These are phyloP conservation scores for Idaea aversata DNA, from an alignment of 2,888 invertebrate genomes.

Conservation along the genomic window DNA sequence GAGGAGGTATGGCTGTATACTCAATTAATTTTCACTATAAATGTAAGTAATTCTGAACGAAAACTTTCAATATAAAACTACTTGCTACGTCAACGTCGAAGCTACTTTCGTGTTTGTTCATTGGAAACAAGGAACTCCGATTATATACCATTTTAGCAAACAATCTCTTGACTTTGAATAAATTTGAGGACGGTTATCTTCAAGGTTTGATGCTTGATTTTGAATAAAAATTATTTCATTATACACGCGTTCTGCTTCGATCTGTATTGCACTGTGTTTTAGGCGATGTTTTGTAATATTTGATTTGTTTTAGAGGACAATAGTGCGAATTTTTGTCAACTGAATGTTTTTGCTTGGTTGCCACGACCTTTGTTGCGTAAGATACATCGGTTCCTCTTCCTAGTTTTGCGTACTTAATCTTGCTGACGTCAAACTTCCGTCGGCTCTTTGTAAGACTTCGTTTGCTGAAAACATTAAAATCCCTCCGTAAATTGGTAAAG, in stretches of 20 bases:
- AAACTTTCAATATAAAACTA: background rate
- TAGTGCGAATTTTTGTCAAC: conserved; percentile 49
- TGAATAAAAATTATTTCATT: conserved; percentile 9
- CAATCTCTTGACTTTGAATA: conserved; percentile 16
- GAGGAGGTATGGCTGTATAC: no score
- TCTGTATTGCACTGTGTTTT: conserved; percentile 14
- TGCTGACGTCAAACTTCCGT: conserved; percentile 54
- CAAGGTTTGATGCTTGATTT: conserved; percentile 13
- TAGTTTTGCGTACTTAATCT: conserved; percentile 50
- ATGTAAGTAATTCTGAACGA: background rate
- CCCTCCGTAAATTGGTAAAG: background rate
- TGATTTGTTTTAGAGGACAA: conserved; percentile 27
- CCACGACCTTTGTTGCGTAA: conserved; percentile 63
- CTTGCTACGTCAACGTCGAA: background rate
- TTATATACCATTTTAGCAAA: conserved; percentile 2
- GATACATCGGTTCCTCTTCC: conserved; percentile 70
- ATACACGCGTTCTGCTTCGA: background rate
- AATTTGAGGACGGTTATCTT: conserved; percentile 17
- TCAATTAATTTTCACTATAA: background rate
- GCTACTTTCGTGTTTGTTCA: background rate
- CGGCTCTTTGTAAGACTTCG: conserved; percentile 18
- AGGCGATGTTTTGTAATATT: conserved; percentile 14
- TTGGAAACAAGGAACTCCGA: conserved; percentile 1
- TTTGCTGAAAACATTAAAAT: background rate
- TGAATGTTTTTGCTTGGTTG: conserved; percentile 49